phyloP scores from a whole-genome alignment of 2,797 vertebrate species.

The Sebastes reedi region DNA sequence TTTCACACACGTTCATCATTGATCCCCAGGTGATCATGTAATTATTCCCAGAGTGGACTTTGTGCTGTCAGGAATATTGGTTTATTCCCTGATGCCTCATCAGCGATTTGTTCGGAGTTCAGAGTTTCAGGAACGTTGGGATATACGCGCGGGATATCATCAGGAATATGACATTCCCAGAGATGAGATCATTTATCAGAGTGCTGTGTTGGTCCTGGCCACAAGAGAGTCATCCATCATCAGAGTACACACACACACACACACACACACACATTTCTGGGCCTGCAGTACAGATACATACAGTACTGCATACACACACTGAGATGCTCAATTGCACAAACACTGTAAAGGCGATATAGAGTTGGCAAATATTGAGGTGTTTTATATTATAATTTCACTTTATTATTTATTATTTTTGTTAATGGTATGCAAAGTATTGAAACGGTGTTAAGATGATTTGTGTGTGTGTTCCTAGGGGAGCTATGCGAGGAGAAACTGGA shows the following conservation, averaged over 20 bases:
- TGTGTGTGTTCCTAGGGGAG: conserved; percentile 87
- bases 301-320: conserved; percentile 4
- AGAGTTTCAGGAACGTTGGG: conserved; percentile 37
- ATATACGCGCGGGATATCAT: conserved; percentile 50
- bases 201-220: conserved; percentile 51
- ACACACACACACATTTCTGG: conserved; percentile 10
- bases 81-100: conserved; percentile 60
- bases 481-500: conserved; percentile 97
- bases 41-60: conserved; percentile 37
- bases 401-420: background rate
- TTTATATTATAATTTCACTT: conserved; percentile 15
- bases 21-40: conserved; percentile 21
- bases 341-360: background rate
- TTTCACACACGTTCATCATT: background rate
- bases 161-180: conserved; percentile 58
- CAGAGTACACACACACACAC: conserved; percentile 8
- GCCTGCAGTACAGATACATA: background rate
- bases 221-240: conserved; percentile 73
- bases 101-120: conserved; percentile 49
- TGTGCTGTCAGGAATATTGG: conserved; percentile 41
- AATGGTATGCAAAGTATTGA: conserved; percentile 6
- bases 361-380: background rate
- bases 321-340: conserved; percentile 1
- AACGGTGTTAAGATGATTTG: conserved; percentile 10
- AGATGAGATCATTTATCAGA: conserved; percentile 77